A percentile compares a stretch with the other conserved stretches of the same genome.
Conservation (phyloP, 1,140 invertebrate species). For the Calosoma granatense region DNA sequence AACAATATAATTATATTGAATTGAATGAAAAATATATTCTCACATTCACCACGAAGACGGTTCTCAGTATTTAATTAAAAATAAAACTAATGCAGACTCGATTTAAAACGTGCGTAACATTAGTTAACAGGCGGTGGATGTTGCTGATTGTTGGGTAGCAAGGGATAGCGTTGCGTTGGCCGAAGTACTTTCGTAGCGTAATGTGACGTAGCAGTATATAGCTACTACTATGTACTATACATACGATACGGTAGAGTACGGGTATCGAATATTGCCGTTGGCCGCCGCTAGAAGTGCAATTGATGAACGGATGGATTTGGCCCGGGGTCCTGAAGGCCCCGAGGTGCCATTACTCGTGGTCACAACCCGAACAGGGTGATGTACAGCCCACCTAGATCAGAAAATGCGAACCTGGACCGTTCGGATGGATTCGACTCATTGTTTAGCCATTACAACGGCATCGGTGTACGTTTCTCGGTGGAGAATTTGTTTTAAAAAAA, state of each 20-base stretch:
- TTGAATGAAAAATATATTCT: neutral
- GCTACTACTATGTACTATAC: too few relatives aligned
- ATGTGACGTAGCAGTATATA: too few relatives aligned
- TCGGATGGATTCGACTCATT: neutral
- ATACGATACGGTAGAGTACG: neutral
- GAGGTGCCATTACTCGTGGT: constrained; percentile 18
- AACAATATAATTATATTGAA: too few relatives aligned
- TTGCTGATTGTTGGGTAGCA: neutral
- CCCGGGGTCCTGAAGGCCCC: constrained; percentile 2
- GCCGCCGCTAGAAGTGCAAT: neutral
- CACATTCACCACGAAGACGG: neutral
- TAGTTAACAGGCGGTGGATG: neutral
- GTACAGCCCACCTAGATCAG: neutral
- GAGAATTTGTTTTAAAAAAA: neutral
- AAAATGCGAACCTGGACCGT: neutral
- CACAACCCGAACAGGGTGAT: neutral
- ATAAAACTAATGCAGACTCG: neutral
- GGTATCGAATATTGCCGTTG: neutral
- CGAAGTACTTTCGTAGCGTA: too few relatives aligned
- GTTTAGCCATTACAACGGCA: neutral
- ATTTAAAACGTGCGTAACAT: neutral
- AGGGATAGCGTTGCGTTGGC: neutral
- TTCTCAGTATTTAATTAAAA: neutral
- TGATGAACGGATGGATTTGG: constrained; percentile 8
- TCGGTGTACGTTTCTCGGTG: neutral